Evolutionary conservation across 2,113 vertebrate genomes (phyloP).

Genomic region (Syngnathoides biaculeatus): DNA sequence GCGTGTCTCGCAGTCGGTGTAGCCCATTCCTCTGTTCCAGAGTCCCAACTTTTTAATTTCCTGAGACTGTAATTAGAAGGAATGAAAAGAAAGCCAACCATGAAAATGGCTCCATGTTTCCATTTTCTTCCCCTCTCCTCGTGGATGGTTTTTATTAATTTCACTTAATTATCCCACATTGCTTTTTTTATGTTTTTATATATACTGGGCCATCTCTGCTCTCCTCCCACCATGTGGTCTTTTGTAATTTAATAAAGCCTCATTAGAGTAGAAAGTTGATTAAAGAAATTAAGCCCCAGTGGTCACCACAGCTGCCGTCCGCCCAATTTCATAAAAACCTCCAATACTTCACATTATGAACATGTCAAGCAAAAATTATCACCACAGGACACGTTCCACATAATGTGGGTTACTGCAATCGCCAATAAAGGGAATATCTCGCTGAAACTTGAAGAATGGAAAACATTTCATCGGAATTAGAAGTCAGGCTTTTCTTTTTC

Average conservation of each 20-base stretch:
- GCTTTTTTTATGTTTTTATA: constrained; percentile 43
- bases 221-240: constrained; percentile 73
- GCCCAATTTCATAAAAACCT: constrained; percentile 67
- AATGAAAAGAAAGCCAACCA: constrained; percentile 61
- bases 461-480: constrained; percentile 40
- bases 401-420: constrained; percentile 51
- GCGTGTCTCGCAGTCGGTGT: constrained; percentile 28
- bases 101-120: constrained; percentile 63
- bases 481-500: constrained; percentile 36
- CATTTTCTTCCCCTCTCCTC: constrained; percentile 51
- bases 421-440: constrained; percentile 33
- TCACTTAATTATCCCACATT: constrained; percentile 78
- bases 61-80: constrained; percentile 58
- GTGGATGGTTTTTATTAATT: constrained; percentile 67
- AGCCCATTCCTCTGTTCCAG: constrained; percentile 51
- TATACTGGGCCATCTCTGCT: constrained; percentile 48
- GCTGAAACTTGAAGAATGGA: constrained; percentile 33
- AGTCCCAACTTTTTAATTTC: constrained; percentile 60
- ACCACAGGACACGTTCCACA: constrained; percentile 69
- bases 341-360: constrained; percentile 77
- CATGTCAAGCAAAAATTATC: constrained; percentile 53
- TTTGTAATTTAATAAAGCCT: constrained; percentile 82
- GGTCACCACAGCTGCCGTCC: constrained; percentile 65
- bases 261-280: constrained; percentile 78
- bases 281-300: constrained; percentile 79